Conservation (phyloP, 2,113 vertebrate species). For the Perca flavescens region DNA sequence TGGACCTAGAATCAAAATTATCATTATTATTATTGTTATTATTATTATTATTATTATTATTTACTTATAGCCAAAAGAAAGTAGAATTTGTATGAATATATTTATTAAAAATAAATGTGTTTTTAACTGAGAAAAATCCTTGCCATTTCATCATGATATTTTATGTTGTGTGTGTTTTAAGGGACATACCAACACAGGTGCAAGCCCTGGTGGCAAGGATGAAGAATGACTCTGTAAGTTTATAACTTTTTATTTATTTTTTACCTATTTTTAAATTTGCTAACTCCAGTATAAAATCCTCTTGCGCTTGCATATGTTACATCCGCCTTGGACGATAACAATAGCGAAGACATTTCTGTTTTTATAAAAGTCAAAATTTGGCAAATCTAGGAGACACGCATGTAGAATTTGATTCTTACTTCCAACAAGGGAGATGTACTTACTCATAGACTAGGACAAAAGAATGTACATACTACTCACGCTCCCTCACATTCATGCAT, state of each 20-base stretch:
- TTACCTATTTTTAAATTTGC: neutral
- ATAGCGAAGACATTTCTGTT: too few relatives aligned
- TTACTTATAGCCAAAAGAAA: neutral
- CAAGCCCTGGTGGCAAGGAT: conserved; percentile 85
- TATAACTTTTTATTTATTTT: neutral
- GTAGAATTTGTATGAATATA: neutral
- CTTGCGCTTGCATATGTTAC: too few relatives aligned
- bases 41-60: too few relatives aligned
- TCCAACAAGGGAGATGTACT: too few relatives aligned
- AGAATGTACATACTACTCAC: neutral
- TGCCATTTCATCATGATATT: neutral
- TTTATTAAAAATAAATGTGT: neutral
- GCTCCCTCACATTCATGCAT: too few relatives aligned
- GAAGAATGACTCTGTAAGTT: conserved; percentile 88
- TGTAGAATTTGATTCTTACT: too few relatives aligned
- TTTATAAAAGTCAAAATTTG: too few relatives aligned
- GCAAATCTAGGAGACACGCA: too few relatives aligned
- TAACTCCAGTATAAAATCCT: neutral
- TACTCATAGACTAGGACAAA: too few relatives aligned
- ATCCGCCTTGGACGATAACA: too few relatives aligned
- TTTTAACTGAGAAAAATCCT: neutral
- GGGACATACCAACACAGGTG: conserved; percentile 85
- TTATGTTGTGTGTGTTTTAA: conserved; percentile 64
- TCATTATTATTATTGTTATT: too few relatives aligned
- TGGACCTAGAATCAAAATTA: neutral